phyloP scores from a whole-genome alignment of 2,888 invertebrate genomes.

The Anaspis maculata region DNA sequence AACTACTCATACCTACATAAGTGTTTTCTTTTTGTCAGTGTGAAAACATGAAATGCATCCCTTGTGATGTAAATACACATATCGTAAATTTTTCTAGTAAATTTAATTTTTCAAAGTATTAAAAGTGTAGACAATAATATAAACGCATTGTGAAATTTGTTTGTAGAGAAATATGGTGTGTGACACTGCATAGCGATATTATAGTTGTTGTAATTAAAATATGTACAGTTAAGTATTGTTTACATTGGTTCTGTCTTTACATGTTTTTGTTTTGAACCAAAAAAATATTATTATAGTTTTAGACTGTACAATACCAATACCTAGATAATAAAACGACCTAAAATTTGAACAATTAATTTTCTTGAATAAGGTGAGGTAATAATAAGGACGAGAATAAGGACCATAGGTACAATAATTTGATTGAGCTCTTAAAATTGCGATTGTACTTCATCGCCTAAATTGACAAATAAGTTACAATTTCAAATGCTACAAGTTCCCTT shows the following conservation, averaged over 20 bases:
- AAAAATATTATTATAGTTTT: slow-evolving; percentile 38
- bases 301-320: slow-evolving; percentile 33
- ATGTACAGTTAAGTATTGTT: slow-evolving; percentile 23
- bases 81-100: slow-evolving; percentile 25
- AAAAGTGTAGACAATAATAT: slow-evolving; percentile 38
- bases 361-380: no score
- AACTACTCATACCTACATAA: no score
- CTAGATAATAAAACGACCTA: slow-evolving; percentile 29
- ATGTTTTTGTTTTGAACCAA: slow-evolving; percentile 30
- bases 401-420: no score
- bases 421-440: no score
- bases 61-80: slow-evolving; percentile 28
- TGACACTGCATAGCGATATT: slow-evolving; percentile 27
- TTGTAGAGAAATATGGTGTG: slow-evolving; percentile 30
- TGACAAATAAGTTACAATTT: no score
- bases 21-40: no score
- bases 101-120: slow-evolving; percentile 28
- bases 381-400: no score
- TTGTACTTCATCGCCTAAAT: no score
- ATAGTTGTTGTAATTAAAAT: slow-evolving; percentile 31
- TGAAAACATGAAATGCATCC: no score
- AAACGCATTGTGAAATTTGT: slow-evolving; percentile 33
- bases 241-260: no score
- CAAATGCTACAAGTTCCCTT: no score
- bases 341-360: slow-evolving; percentile 8